Evolutionary conservation across 1,140 invertebrate genomes (phyloP).

Genomic region (Eupristina koningsbergeri): DNA sequence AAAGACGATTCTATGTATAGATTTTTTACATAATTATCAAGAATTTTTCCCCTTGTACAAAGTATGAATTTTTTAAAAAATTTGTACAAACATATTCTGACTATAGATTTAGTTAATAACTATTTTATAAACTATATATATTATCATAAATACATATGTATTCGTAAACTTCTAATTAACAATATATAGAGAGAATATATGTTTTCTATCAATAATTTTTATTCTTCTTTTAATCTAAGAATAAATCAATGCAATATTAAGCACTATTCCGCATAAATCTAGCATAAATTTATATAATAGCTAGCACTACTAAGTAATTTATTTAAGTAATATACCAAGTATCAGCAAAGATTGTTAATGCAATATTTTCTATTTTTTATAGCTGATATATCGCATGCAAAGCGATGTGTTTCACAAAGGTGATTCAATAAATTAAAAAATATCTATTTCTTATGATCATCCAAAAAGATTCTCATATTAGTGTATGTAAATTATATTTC

Average conservation of each 20-base stretch:
- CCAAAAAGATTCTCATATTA: not conserved
- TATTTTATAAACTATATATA: not conserved
- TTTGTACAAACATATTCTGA: not conserved
- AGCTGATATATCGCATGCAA: slow-evolving; percentile 57
- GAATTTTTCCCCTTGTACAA: not conserved
- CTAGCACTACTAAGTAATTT: not conserved
- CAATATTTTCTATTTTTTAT: slow-evolving; percentile 13
- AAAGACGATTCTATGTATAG: no score
- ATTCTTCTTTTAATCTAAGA: not conserved
- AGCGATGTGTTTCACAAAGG: slow-evolving; percentile 52
- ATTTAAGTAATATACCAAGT: not conserved
- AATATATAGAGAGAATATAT: no score
- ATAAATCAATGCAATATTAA: not conserved
- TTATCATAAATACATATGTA: no score
- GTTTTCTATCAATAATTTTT: not conserved
- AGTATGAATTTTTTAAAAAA: not conserved
- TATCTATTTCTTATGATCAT: not conserved
- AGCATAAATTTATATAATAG: not conserved
- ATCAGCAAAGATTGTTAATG: slow-evolving; percentile 29
- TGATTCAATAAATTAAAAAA: slow-evolving; percentile 42
- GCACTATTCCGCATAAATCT: not conserved
- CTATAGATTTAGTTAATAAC: not conserved
- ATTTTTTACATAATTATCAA: not conserved
- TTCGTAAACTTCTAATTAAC: no score
- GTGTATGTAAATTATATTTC: not conserved